These are phyloP conservation scores for Tenodera sinensis DNA, from an alignment of 2,888 invertebrate genomes.

Conservation along the genomic window DNA sequence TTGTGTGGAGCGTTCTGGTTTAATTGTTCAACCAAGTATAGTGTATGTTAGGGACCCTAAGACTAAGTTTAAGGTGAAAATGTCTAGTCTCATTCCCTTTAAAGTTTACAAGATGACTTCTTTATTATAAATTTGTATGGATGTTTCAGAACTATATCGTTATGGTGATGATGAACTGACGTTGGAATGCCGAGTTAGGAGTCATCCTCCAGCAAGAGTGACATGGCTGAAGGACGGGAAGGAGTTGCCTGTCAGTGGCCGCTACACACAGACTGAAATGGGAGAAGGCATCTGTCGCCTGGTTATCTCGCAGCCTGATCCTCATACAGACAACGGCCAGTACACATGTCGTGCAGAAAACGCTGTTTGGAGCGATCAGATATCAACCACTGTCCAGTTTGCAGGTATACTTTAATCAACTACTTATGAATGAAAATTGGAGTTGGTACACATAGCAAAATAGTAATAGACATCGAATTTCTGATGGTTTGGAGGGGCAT, in stretches of 20 bases:
- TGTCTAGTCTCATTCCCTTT: too few relatives aligned
- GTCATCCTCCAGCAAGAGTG: slow-evolving; percentile 67
- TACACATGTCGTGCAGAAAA: slow-evolving; percentile 76
- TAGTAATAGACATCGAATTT: too few relatives aligned
- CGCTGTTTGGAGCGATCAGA: slow-evolving; percentile 67
- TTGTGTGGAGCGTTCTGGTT: too few relatives aligned
- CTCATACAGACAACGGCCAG: slow-evolving; percentile 62
- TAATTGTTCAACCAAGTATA: too few relatives aligned
- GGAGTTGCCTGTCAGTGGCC: slow-evolving; percentile 52
- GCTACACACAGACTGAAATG: slow-evolving; percentile 62
- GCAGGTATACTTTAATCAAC: slow-evolving; percentile 47
- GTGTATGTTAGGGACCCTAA: too few relatives aligned
- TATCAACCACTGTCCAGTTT: slow-evolving; percentile 68
- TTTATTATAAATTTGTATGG: too few relatives aligned
- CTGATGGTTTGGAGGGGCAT: too few relatives aligned
- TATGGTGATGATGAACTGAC: slow-evolving; percentile 68
- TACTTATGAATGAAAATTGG: too few relatives aligned
- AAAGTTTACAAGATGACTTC: too few relatives aligned
- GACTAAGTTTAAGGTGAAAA: too few relatives aligned
- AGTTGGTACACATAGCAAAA: too few relatives aligned
- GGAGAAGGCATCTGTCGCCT: slow-evolving; percentile 72
- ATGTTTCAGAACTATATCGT: slow-evolving; percentile 63
- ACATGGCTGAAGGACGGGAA: slow-evolving; percentile 73
- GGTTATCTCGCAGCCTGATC: slow-evolving; percentile 61
- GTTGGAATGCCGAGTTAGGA: slow-evolving; percentile 74